These are phyloP conservation scores for Bombus superbus DNA, from an alignment of 1,140 invertebrate species.

Conservation along the genomic window DNA sequence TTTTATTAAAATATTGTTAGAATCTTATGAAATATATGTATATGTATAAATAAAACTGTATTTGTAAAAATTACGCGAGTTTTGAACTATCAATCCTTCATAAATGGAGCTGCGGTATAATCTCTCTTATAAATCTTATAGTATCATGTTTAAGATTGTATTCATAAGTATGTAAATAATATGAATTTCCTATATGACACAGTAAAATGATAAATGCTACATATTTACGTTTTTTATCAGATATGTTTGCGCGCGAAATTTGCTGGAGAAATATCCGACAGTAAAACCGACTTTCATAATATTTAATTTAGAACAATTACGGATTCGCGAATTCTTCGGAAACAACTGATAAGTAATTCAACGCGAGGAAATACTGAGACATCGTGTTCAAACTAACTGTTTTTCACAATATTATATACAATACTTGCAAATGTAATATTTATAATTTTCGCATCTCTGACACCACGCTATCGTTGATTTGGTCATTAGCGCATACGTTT, in stretches of 20 bases:
- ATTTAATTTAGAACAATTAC: background rate
- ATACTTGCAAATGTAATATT: background rate
- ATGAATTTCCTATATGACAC: background rate
- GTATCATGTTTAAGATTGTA: too few species aligned
- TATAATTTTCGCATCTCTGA: background rate
- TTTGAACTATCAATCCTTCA: background rate
- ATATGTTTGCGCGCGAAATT: background rate
- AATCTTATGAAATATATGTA: constrained; percentile 8
- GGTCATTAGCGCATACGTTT: background rate
- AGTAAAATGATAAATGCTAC: background rate
- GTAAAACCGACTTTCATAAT: background rate
- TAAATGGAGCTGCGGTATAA: background rate
- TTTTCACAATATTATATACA: background rate
- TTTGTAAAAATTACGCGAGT: background rate
- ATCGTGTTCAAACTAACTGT: background rate
- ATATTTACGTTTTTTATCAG: background rate
- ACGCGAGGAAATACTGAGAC: background rate
- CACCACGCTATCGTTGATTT: background rate
- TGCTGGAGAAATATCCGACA: background rate
- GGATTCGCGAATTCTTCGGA: background rate
- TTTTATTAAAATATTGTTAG: background rate
- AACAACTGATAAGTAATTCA: background rate
- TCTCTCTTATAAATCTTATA: background rate
- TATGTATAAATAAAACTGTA: constrained; percentile 13
- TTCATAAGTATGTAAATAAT: background rate